Conservation (phyloP, 2,113 vertebrate genomes). For the Corythoichthys haematopterus region DNA sequence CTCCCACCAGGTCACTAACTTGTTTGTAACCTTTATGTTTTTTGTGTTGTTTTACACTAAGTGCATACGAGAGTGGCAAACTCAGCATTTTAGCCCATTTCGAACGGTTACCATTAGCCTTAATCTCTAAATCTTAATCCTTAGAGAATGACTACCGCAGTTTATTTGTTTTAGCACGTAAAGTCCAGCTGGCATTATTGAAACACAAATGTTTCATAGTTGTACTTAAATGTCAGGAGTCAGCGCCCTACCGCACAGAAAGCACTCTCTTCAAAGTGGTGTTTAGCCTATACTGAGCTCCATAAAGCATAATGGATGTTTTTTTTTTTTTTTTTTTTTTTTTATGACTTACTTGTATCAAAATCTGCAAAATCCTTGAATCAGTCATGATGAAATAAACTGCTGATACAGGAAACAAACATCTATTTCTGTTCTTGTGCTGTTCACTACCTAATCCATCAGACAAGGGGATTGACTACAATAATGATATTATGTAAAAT, state of each 20-base stretch:
- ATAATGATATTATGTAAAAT: too few species aligned
- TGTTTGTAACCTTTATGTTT: not conserved
- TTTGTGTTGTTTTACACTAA: constrained; percentile 6
- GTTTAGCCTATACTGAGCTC: not conserved
- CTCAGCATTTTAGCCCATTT: constrained; percentile 15
- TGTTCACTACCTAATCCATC: not conserved
- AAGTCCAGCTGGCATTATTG: constrained; percentile 10
- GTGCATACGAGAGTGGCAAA: not conserved
- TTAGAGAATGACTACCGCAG: constrained; percentile 11
- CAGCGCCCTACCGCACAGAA: too few species aligned
- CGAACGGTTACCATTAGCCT: constrained; percentile 18
- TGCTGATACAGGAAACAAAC: not conserved
- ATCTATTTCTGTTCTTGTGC: not conserved
- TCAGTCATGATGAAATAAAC: not conserved
- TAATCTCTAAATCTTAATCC: constrained; percentile 30
- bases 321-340: not conserved
- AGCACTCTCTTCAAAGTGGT: not conserved
- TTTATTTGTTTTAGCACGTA: constrained; percentile 18
- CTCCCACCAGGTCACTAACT: constrained; percentile 13
- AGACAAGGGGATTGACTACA: not conserved
- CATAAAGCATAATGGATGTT: not conserved
- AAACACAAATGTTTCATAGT: constrained; percentile 7
- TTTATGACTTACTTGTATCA: not conserved
- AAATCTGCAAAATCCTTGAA: not conserved
- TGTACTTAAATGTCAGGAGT: not conserved